A percentile compares a stretch with the other conserved stretches of the same genome.
These are phyloP conservation scores for Bubo scandiacus DNA, from an alignment of 2,113 vertebrate species.

Conservation along the genomic window DNA sequence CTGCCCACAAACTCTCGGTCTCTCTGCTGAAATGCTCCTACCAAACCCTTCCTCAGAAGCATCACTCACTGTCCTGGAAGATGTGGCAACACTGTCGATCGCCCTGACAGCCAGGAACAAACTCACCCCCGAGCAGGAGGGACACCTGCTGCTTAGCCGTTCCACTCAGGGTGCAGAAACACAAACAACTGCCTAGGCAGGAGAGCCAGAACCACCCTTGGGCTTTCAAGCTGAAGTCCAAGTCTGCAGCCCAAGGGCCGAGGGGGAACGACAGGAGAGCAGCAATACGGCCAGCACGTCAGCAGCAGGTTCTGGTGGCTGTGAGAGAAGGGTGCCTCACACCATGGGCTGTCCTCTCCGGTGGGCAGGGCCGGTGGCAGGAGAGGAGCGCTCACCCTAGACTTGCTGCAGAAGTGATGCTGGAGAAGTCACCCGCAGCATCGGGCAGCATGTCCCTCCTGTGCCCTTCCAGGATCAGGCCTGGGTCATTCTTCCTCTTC, in stretches of 20 bases:
- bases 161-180: neutral
- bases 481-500: neutral
- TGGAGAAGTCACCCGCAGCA: neutral
- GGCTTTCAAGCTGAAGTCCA: neutral
- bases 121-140: neutral
- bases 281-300: neutral
- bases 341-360: neutral
- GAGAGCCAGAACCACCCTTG: neutral
- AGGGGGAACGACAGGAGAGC: rapidly evolving
- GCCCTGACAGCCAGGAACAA: no score
- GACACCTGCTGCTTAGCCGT: neutral
- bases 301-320: neutral
- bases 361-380: neutral
- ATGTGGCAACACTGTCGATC: neutral
- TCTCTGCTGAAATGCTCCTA: neutral
- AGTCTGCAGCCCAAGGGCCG: rapidly evolving
- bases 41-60: neutral
- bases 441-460: neutral
- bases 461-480: rapidly evolving
- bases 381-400: neutral
- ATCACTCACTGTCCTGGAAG: neutral
- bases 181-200: neutral
- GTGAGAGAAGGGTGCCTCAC: neutral
- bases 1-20: neutral
- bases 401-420: neutral